Evolutionary conservation across 2,113 vertebrate genomes (phyloP).

Genomic region (Dromaius novaehollandiae): DNA sequence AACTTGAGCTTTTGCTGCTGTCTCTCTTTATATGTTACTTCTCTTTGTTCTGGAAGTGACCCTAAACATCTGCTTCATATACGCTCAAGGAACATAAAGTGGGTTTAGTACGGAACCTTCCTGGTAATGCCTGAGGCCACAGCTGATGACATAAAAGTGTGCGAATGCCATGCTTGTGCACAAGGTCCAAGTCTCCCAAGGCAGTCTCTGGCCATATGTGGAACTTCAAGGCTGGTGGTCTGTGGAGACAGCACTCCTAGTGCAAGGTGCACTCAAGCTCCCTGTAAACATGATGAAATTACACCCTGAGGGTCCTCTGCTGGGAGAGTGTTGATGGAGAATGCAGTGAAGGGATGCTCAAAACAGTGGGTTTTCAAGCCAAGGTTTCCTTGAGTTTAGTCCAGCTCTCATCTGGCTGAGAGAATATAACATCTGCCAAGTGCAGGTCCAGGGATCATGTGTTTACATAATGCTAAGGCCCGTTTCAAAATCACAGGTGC

Average conservation of each 20-base stretch:
- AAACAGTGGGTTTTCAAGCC: neutral
- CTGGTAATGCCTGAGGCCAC: neutral
- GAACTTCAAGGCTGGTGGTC: neutral
- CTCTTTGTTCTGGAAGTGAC: neutral
- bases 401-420: neutral
- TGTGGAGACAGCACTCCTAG: neutral
- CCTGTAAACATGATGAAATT: neutral
- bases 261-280: neutral
- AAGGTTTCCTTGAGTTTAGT: neutral
- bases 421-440: neutral
- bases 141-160: neutral
- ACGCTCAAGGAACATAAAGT: neutral
- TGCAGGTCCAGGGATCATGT: neutral
- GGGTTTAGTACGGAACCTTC: neutral
- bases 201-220: neutral
- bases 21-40: neutral
- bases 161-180: neutral
- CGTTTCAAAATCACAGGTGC: neutral
- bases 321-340: neutral
- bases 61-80: neutral
- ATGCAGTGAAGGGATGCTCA: neutral
- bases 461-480: neutral
- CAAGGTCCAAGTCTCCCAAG: neutral
- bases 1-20: neutral
- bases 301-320: neutral